Percentiles rank a stretch among this genome's conserved stretches.
These are phyloP conservation scores for Gnathonemus longibarbis DNA, from an alignment of 2,113 vertebrate genomes.

Conservation along the genomic window DNA sequence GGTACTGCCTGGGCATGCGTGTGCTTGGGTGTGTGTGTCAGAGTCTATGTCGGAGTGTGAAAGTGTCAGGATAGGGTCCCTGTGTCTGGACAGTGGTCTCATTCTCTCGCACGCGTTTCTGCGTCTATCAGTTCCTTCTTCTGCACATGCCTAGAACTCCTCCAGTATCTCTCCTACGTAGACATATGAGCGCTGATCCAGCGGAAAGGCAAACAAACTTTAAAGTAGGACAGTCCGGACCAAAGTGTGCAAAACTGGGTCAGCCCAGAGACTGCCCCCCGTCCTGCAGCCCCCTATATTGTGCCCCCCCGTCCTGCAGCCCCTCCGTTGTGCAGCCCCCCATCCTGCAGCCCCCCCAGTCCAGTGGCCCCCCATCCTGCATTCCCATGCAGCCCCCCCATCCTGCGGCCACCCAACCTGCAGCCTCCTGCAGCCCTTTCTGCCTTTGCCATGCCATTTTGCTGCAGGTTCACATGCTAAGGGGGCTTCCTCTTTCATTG, in stretches of 20 bases:
- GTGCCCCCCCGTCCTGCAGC: background rate
- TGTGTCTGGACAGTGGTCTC: background rate
- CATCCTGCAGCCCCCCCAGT: too few species aligned
- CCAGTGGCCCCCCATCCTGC: too few species aligned
- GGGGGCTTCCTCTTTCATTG: background rate
- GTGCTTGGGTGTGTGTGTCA: background rate
- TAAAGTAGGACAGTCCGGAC: background rate
- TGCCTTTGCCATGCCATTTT: background rate
- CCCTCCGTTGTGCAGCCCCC: too few species aligned
- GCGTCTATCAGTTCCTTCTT: background rate
- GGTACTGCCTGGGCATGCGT: background rate
- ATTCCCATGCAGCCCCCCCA: too few species aligned
- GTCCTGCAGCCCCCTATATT: background rate
- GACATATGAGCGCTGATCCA: background rate
- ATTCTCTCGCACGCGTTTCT: background rate
- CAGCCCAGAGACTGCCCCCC: background rate
- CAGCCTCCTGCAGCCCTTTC: too few species aligned
- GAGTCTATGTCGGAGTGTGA: constrained; percentile 5
- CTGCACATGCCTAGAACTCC: background rate
- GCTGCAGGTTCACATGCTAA: background rate
- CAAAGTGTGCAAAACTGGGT: background rate
- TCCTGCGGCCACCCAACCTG: too few species aligned
- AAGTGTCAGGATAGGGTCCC: background rate
- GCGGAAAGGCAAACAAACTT: background rate
- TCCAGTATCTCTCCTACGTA: background rate